Base-by-base conservation (phyloP, 2,888 invertebrate genomes). In the Leucophenga maculata region DNA sequence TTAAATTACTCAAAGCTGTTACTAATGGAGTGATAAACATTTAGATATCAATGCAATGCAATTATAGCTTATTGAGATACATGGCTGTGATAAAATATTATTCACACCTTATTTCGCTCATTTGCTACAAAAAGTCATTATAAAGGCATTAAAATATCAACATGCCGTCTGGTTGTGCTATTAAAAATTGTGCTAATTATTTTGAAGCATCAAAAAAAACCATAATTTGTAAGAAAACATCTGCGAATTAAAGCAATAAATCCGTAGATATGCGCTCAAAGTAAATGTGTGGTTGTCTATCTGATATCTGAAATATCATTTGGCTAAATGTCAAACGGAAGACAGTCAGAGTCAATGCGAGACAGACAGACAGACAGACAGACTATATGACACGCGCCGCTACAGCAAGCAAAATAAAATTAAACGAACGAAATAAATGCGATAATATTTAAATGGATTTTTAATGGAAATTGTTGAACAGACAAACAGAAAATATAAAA, bases 371-470 rank as follows among this genome's bases (percentile, higher is more conserved):
- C 16, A n/a, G 50, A 18, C 50, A 39, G 39, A 39, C 39, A 39
- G 39, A 39, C 39, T 11, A 60, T 59, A 59, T 18, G 39, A 60
- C 60, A 60, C 60, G 60, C 60, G 60, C 16, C 52, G 65, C 65
- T 18, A 8, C 50, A 64, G 64, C 11, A 26, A 14, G 52, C 52
- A 13, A 52, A 20, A 52, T 16, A n/a, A 18, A 50, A 50, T 50
- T 50, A 50, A 50, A 50, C 50, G 32, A 22, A 64, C 22, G 26
- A 64, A 64, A 48, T 60, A 22, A 60, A 39, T 39, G 65, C 72
- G 79, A 79, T 79, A 77, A 75, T 75, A 74, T 77, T 78, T 77
- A 79, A 79, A 79, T 81, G 82, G 82, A 75, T 81, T 79, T 79
- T 79, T 81, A 81, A 81, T 79, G 79, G 78, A 79, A 76, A 74